A percentile compares a stretch with the other conserved stretches of the same genome.
Evolutionary conservation across 2,797 vertebrate genomes (phyloP).

Genomic region (Nyctibius grandis): DNA sequence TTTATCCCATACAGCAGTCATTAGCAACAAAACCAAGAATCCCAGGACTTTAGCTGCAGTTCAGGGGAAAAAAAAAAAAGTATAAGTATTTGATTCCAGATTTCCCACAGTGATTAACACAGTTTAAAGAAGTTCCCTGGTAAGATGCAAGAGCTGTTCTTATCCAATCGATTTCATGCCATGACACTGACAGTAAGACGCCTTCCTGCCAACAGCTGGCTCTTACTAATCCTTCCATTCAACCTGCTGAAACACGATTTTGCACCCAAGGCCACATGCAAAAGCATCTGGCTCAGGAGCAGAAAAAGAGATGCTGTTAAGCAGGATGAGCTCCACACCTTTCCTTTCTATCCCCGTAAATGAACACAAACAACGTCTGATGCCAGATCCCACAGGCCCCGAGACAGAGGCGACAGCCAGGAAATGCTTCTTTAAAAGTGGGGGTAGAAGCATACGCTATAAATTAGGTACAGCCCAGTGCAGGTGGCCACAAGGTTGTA

Average conservation of each 20-base stretch:
- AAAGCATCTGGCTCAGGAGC: neutral
- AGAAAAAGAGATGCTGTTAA: neutral
- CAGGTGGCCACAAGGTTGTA: neutral
- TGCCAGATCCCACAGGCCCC: neutral
- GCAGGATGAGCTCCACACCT: neutral
- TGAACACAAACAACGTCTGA: neutral
- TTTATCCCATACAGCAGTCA: neutral
- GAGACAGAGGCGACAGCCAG: neutral
- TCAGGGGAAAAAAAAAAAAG: neutral
- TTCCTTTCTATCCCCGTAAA: neutral
- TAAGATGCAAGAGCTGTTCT: neutral
- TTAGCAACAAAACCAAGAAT: neutral
- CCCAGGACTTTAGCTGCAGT: neutral
- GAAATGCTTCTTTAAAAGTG: neutral
- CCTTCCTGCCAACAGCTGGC: slow-evolving; percentile 32
- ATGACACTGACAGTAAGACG: neutral
- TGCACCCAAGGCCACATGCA: slow-evolving; percentile 41
- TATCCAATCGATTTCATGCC: neutral
- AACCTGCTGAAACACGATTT: slow-evolving; percentile 26
- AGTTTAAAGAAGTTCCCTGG: neutral
- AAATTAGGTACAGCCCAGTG: neutral
- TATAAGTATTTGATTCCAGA: neutral
- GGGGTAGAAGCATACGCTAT: neutral
- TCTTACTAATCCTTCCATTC: slow-evolving; percentile 36
- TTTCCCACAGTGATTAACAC: slow-evolving; percentile 36